phyloP scores from a whole-genome alignment of 2,888 invertebrate species.

The Apotomis capreana region DNA sequence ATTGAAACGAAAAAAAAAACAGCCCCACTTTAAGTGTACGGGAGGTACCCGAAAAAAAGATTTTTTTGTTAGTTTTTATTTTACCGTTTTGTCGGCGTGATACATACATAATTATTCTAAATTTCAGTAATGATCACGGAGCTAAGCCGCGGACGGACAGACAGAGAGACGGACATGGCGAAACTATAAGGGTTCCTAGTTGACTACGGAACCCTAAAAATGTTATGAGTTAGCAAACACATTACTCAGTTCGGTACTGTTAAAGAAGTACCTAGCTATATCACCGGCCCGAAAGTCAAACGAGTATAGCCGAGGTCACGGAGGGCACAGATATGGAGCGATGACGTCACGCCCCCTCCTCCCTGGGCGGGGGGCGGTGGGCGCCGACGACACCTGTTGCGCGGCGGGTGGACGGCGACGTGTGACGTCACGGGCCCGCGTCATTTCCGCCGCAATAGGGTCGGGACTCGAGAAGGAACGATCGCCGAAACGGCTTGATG shows the following conservation, averaged over 20 bases:
- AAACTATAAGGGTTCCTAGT: no score
- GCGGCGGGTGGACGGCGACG: conserved; percentile 18
- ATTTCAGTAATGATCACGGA: background rate
- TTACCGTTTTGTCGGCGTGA: no score
- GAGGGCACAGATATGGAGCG: conserved; percentile 35
- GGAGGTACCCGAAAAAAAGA: no score
- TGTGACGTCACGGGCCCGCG: conserved; percentile 41
- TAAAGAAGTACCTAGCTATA: background rate
- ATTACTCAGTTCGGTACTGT: background rate
- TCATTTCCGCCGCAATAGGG: conserved; percentile 28
- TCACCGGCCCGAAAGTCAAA: conserved; percentile 28
- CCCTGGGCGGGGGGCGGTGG: no score
- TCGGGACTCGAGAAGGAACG: background rate
- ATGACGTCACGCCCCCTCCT: conserved; percentile 32
- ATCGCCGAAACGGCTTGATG: conserved; percentile 23
- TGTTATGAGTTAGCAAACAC: conserved; percentile 28
- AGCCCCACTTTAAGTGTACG: no score
- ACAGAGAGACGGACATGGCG: no score
- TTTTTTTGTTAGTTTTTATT: no score
- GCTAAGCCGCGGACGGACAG: no score
- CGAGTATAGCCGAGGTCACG: conserved; percentile 29
- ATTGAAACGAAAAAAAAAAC: no score
- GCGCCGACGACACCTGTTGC: conserved; percentile 29
- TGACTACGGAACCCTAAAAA: background rate
- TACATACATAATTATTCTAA: no score